A percentile compares a stretch with the other conserved stretches of the same genome.
Evolutionary conservation across 2,113 vertebrate genomes (phyloP).

Genomic region (Eudyptes chrysolophus): DNA sequence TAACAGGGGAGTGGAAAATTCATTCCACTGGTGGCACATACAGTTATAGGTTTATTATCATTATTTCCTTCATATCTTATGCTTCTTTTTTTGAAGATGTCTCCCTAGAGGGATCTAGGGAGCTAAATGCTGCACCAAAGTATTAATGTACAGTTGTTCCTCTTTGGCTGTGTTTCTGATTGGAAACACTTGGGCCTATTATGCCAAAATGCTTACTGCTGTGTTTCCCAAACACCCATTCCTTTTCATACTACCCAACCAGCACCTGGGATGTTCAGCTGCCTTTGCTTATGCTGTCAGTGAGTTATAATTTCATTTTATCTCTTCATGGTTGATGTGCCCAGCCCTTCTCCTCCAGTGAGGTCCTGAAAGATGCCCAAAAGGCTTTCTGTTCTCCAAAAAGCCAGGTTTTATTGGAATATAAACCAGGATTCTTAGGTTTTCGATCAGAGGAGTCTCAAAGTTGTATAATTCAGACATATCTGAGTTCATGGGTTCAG

Average conservation of each 20-base stretch:
- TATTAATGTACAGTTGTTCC: background rate
- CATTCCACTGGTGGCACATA: background rate
- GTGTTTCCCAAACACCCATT: background rate
- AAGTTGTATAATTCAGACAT: background rate
- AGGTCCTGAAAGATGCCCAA: background rate
- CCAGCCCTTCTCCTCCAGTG: background rate
- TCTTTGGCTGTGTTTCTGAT: background rate
- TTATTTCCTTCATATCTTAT: background rate
- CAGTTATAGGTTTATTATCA: background rate
- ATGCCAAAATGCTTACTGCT: background rate
- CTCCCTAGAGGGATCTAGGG: background rate
- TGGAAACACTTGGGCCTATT: background rate
- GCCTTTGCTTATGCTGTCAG: background rate
- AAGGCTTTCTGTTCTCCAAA: background rate
- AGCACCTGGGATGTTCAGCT: background rate
- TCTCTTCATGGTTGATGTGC: background rate
- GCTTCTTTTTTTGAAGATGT: background rate
- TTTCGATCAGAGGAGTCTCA: background rate
- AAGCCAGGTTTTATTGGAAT: background rate
- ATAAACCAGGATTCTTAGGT: background rate
- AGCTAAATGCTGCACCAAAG: background rate
- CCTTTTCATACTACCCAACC: background rate
- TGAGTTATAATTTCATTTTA: background rate
- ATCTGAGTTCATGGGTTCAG: background rate
- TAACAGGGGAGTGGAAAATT: background rate